Conservation (phyloP, 2,113 vertebrate species). For the Periophthalmodon schlosseri region DNA sequence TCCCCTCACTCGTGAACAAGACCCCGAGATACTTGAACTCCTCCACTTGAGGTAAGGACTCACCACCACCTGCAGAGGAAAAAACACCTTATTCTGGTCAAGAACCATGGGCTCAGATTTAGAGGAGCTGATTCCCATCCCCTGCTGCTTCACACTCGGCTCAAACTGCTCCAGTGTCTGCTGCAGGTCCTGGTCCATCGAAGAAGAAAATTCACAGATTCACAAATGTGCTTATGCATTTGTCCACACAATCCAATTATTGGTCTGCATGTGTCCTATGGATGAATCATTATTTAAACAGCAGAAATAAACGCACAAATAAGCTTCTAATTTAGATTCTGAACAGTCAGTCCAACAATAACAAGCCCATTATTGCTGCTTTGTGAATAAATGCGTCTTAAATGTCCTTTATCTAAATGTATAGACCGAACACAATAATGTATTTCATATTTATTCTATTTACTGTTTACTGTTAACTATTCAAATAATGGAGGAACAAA, state of each 20-base stretch:
- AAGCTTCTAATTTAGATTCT: constrained; percentile 47
- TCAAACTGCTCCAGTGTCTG: no score
- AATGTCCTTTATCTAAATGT: constrained; percentile 17
- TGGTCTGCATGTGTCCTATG: constrained; percentile 51
- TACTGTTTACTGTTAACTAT: no score
- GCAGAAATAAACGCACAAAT: constrained; percentile 40
- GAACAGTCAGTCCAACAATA: constrained; percentile 44
- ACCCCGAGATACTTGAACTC: no score
- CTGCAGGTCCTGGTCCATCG: no score
- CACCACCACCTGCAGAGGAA: no score
- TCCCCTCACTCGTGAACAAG: no score
- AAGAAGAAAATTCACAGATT: no score
- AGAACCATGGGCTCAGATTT: no score
- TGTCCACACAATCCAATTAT: neutral
- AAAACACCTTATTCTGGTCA: no score
- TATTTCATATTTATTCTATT: neutral
- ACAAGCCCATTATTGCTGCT: constrained; percentile 47
- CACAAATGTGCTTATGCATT: neutral
- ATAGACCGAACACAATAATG: neutral
- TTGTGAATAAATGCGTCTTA: constrained; percentile 23
- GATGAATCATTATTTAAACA: constrained; percentile 57
- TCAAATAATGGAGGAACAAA: neutral
- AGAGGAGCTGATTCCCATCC: no score
- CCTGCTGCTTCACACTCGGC: no score
- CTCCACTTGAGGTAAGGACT: no score